These are phyloP conservation scores for Clarias laeviceps DNA, from an alignment of 2,797 vertebrate genomes.

Conservation along the genomic window DNA sequence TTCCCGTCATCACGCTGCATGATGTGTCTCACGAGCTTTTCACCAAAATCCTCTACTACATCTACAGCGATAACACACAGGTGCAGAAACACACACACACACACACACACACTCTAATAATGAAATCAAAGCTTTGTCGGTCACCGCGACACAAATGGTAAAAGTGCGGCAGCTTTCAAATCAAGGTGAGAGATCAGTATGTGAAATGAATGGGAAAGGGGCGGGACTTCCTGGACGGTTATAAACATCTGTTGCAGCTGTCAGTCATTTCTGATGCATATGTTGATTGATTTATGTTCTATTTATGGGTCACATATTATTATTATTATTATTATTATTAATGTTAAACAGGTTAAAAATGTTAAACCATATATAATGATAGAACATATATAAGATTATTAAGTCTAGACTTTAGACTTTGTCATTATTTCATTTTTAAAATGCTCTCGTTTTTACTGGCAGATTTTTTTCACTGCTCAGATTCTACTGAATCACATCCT, in stretches of 20 bases:
- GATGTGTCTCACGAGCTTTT: conserved; percentile 89
- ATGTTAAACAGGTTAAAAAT: no score
- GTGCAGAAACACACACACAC: conserved; percentile 64
- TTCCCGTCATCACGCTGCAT: conserved; percentile 87
- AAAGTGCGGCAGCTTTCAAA: not conserved
- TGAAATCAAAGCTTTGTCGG: not conserved
- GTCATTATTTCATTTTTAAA: not conserved
- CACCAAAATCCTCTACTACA: conserved; percentile 88
- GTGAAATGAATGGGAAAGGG: not conserved
- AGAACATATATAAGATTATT: not conserved
- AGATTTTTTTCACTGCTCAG: not conserved
- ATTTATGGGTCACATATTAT: not conserved
- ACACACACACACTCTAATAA: not conserved
- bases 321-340: not conserved
- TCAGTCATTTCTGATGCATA: not conserved
- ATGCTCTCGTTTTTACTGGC: not conserved
- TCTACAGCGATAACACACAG: conserved; percentile 92
- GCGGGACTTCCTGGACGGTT: not conserved
- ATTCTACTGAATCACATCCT: not conserved
- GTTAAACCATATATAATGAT: not conserved
- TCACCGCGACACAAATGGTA: not conserved
- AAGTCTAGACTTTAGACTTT: not conserved
- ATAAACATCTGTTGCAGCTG: not conserved
- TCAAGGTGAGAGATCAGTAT: not conserved
- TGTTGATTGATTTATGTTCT: not conserved